Evolutionary conservation across 1,140 invertebrate species (phyloP).

Genomic region (Vanessa atalanta): DNA sequence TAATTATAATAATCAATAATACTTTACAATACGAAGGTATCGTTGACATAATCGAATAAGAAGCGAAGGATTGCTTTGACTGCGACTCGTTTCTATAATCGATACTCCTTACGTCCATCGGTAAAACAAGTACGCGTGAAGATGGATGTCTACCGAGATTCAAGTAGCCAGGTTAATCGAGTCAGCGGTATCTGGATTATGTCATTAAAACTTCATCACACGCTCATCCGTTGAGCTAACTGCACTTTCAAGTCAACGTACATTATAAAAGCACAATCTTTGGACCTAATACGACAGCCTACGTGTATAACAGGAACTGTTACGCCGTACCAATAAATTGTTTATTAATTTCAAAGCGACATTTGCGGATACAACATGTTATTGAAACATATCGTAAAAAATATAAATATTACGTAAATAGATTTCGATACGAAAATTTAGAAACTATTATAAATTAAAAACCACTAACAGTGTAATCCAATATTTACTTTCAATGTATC

Average conservation of each 20-base stretch:
- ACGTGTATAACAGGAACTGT: not conserved
- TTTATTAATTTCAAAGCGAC: not conserved
- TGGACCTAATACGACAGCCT: conserved; percentile 26
- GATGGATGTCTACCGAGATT: conserved; percentile 57
- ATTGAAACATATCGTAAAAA: no score
- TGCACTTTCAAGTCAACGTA: conserved; percentile 58
- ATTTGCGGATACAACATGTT: not conserved
- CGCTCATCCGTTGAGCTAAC: conserved; percentile 63
- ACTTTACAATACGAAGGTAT: not conserved
- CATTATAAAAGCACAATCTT: conserved; percentile 46
- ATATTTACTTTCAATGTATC: not conserved
- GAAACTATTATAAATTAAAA: no score
- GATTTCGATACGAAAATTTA: no score
- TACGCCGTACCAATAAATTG: not conserved
- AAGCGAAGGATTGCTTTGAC: not conserved
- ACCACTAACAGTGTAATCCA: no score
- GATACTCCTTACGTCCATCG: not conserved
- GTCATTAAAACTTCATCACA: conserved; percentile 76
- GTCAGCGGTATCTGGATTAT: conserved; percentile 73
- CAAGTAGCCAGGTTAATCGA: conserved; percentile 68
- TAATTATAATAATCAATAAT: no score
- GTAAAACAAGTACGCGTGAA: conserved; percentile 45
- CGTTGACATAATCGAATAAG: not conserved
- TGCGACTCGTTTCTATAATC: not conserved
- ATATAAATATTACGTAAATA: no score